phyloP scores from a whole-genome alignment of 2,113 vertebrate genomes.

The Pachycephala philippinensis region DNA sequence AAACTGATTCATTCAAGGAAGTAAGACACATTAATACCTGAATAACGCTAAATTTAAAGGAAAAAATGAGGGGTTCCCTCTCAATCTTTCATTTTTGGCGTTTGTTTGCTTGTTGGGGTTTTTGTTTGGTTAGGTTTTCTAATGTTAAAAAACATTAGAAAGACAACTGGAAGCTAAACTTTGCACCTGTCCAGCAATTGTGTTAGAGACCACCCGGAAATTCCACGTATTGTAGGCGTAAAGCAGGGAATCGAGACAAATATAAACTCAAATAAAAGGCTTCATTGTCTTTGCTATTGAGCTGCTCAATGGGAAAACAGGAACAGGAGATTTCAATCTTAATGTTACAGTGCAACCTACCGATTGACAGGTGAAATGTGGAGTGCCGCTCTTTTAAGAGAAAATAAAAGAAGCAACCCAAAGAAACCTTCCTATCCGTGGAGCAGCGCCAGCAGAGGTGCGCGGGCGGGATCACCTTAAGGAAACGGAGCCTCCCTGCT shows the following conservation, averaged over 20 bases:
- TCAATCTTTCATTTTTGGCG: neutral
- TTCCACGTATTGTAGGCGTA: neutral
- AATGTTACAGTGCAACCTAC: neutral
- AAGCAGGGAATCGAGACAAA: neutral
- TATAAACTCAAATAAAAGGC: neutral
- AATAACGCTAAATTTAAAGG: neutral
- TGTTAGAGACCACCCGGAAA: neutral
- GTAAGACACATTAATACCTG: neutral
- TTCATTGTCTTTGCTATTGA: neutral
- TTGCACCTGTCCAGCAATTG: neutral
- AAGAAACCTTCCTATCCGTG: neutral
- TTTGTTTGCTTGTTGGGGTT: neutral
- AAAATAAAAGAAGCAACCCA: neutral
- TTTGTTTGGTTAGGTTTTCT: neutral
- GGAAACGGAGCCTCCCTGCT: neutral
- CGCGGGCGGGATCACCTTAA: fast-evolving
- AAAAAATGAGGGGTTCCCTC: neutral
- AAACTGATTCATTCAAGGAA: neutral
- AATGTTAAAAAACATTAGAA: neutral
- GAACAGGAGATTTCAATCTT: neutral
- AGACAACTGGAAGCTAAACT: neutral
- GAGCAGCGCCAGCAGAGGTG: neutral
- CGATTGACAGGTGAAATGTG: neutral
- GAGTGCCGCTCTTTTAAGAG: fast-evolving
- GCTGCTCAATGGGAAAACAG: neutral